These are phyloP conservation scores for Platycheirus albimanus DNA, from an alignment of 2,888 invertebrate species.

Conservation along the genomic window DNA sequence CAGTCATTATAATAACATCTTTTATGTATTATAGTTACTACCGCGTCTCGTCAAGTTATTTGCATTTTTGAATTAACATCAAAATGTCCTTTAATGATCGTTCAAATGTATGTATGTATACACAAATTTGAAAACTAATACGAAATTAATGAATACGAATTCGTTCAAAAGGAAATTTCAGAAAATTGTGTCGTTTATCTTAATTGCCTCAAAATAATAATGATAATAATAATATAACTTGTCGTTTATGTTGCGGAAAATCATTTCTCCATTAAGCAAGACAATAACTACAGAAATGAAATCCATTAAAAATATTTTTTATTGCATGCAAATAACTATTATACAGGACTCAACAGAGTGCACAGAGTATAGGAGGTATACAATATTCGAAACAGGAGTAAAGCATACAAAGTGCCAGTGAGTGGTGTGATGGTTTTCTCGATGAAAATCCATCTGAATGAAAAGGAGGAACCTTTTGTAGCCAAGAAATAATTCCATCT, in stretches of 20 bases:
- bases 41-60: too few relatives aligned
- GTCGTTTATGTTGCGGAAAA: conserved; percentile 1
- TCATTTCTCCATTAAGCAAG: conserved; percentile 29
- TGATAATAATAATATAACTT: not conserved
- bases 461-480: conserved; percentile 50
- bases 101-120: not conserved
- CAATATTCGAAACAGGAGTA: too few relatives aligned
- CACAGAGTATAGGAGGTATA: too few relatives aligned
- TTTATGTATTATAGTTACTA: too few relatives aligned
- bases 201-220: conserved; percentile 30
- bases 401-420: too few relatives aligned
- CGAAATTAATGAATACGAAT: conserved; percentile 19
- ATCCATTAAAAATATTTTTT: conserved; percentile 36
- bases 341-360: not conserved
- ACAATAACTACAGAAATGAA: conserved; percentile 24
- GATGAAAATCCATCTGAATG: conserved; percentile 34
- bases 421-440: not conserved
- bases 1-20: not conserved
- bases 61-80: not conserved
- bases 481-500: conserved; percentile 58
- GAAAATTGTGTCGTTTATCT: conserved; percentile 20
- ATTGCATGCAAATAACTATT: conserved; percentile 24
- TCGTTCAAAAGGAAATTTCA: conserved; percentile 13
- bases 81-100: not conserved
- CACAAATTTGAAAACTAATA: not conserved